A percentile compares a stretch with the other conserved stretches of the same genome.
phyloP scores from a whole-genome alignment of 2,888 invertebrate species.

The Gymnoscelis rufifasciata region DNA sequence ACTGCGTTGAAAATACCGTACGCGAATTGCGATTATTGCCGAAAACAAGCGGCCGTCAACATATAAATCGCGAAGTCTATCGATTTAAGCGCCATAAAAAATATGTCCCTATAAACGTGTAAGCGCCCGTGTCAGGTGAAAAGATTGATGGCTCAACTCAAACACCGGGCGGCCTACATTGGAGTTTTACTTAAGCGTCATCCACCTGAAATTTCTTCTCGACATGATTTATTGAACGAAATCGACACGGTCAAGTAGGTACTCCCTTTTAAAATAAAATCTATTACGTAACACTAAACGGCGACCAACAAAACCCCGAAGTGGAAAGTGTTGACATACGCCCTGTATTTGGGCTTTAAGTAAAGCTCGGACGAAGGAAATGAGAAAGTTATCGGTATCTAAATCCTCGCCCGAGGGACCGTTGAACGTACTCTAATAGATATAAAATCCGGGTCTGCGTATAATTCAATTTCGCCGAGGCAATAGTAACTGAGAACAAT shows the following conservation, averaged over 20 bases:
- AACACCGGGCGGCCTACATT: slow-evolving; percentile 43
- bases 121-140: slow-evolving; percentile 48
- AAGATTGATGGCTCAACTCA: slow-evolving; percentile 60
- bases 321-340: slow-evolving; percentile 3
- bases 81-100: slow-evolving; percentile 40
- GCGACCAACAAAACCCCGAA: neutral
- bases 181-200: slow-evolving; percentile 37
- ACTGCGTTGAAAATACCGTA: slow-evolving; percentile 11
- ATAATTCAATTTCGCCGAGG: slow-evolving; percentile 68
- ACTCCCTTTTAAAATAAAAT: neutral
- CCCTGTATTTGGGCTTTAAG: slow-evolving; percentile 42
- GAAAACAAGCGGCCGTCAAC: slow-evolving; percentile 29
- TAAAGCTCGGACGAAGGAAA: slow-evolving; percentile 64
- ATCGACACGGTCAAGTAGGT: slow-evolving; percentile 3
- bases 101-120: slow-evolving; percentile 46
- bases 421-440: slow-evolving; percentile 69
- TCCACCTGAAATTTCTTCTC: slow-evolving; percentile 2
- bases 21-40: slow-evolving; percentile 12
- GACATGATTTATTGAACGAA: slow-evolving; percentile 2
- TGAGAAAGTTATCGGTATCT: slow-evolving; percentile 75
- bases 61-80: slow-evolving; percentile 29
- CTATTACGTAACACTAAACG: slow-evolving; percentile 2
- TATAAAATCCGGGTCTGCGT: slow-evolving; percentile 70
- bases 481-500: slow-evolving; percentile 45
- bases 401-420: slow-evolving; percentile 67